Conservation (phyloP, 2,113 vertebrate genomes). For the Vicugna pacos region DNA sequence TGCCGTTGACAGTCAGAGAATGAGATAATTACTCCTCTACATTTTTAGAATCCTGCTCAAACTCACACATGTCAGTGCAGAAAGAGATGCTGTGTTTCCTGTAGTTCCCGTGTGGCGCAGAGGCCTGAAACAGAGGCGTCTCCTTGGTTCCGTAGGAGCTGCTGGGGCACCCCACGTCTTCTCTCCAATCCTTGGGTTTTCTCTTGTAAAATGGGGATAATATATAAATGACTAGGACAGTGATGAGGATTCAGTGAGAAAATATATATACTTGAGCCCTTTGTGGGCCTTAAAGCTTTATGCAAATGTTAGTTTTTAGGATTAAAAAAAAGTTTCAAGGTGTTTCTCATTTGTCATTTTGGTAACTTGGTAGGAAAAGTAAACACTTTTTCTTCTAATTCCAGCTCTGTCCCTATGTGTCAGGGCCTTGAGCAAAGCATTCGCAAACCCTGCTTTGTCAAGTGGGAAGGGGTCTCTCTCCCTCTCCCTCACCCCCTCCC, state of each 20-base stretch:
- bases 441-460: neutral
- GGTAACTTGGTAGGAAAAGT: neutral
- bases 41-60: constrained; percentile 26
- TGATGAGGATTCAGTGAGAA: neutral
- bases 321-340: neutral
- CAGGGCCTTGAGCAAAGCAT: neutral
- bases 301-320: neutral
- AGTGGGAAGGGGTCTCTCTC: neutral
- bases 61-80: neutral
- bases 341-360: neutral
- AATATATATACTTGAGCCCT: neutral
- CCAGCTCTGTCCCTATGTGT: neutral
- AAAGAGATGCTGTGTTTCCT: neutral
- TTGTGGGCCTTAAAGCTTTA: neutral
- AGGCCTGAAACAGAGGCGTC: neutral
- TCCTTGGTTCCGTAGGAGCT: neutral
- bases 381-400: neutral
- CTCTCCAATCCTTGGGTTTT: neutral
- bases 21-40: neutral
- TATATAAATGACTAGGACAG: neutral
- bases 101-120: neutral
- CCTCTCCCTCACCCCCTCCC: neutral
- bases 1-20: constrained; percentile 54
- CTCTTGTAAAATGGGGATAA: neutral
- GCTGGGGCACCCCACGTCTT: neutral